Percentiles rank a stretch among this genome's conserved stretches.
These are phyloP conservation scores for Drosophila peninsularis DNA, from an alignment of 2,888 invertebrate species.

Conservation along the genomic window DNA sequence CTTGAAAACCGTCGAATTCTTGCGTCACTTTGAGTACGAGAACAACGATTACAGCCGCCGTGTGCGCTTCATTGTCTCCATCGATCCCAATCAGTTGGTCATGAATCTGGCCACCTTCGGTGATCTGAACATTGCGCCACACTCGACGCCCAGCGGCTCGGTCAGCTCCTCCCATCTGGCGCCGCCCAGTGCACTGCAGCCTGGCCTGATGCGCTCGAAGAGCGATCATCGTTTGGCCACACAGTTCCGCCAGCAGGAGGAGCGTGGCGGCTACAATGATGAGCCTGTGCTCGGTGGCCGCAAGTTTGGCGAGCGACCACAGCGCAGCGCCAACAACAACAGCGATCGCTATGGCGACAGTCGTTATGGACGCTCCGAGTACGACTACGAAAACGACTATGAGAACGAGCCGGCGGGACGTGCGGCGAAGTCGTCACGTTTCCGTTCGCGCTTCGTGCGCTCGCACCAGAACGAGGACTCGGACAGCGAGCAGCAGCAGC, in stretches of 20 bases:
- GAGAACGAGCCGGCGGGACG: constrained; percentile 87
- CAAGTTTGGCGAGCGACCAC: constrained; percentile 91
- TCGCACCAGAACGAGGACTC: constrained; percentile 91
- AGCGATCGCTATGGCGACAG: constrained; percentile 85
- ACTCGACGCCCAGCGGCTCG: constrained; percentile 85
- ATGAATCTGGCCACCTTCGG: constrained; percentile 95
- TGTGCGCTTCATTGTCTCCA: constrained; percentile 93
- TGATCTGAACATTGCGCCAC: constrained; percentile 92
- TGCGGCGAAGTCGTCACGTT: constrained; percentile 88
- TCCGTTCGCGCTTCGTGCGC: constrained; percentile 89
- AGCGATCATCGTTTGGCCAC: constrained; percentile 96
- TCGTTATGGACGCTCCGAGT: constrained; percentile 85
- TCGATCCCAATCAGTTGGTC: constrained; percentile 96
- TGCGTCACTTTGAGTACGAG: constrained; percentile 97
- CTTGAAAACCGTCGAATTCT: constrained; percentile 97
- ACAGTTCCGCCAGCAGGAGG: constrained; percentile 95
- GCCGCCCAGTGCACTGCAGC: constrained; percentile 88
- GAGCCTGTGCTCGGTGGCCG: constrained; percentile 90
- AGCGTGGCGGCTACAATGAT: constrained; percentile 89
- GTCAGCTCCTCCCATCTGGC: constrained; percentile 86
- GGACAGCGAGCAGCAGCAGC: constrained; percentile 88
- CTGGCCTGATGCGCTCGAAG: constrained; percentile 95
- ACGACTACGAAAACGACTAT: constrained; percentile 89
- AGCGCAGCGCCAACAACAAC: constrained; percentile 82
- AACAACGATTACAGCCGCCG: constrained; percentile 94